phyloP scores from a whole-genome alignment of 2,113 vertebrate species.

The Centropristis striata region DNA sequence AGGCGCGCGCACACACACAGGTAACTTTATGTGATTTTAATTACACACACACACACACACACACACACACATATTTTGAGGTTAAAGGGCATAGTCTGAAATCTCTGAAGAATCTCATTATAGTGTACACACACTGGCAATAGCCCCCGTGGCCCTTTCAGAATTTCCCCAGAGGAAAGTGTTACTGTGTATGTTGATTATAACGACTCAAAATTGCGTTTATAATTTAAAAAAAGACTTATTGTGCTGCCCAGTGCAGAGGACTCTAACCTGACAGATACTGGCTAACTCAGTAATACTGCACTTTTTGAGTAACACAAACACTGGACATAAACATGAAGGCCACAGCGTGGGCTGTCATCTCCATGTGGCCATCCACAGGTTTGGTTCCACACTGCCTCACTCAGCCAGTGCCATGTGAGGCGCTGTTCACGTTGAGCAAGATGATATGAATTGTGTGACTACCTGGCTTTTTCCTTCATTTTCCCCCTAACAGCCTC shows the following conservation, averaged over 20 bases:
- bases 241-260: background rate
- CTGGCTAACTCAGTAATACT: background rate
- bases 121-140: too few relatives aligned
- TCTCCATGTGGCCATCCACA: background rate
- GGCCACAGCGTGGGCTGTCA: background rate
- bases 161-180: too few relatives aligned
- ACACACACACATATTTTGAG: too few relatives aligned
- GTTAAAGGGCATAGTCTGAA: too few relatives aligned
- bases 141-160: too few relatives aligned
- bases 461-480: constrained; percentile 23
- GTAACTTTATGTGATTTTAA: too few relatives aligned
- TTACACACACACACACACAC: too few relatives aligned
- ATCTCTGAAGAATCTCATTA: too few relatives aligned
- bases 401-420: constrained; percentile 6
- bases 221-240: background rate
- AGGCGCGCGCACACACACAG: too few relatives aligned
- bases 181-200: too few relatives aligned
- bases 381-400: constrained; percentile 6
- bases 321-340: background rate
- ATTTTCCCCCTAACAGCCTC: constrained; percentile 53
- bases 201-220: background rate
- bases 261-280: background rate
- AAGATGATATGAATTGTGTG: constrained; percentile 34
- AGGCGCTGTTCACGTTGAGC: constrained; percentile 32
- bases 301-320: background rate